These are phyloP conservation scores for Drosophila planitibia DNA, from an alignment of 2,888 invertebrate species.

Conservation along the genomic window DNA sequence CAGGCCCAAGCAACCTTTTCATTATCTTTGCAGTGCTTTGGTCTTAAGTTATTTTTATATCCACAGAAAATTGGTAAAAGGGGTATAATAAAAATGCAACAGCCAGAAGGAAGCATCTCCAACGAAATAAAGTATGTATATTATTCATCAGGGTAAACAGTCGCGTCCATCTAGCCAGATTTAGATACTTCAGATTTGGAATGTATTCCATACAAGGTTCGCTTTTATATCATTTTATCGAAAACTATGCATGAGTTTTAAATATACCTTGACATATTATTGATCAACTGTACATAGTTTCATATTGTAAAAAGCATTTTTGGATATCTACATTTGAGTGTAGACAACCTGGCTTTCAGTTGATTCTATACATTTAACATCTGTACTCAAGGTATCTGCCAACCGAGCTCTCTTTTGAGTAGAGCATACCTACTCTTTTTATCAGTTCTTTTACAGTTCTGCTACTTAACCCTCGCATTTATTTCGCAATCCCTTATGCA, in stretches of 20 bases:
- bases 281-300: neutral
- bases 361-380: neutral
- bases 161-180: neutral
- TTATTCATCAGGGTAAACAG: neutral
- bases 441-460: slow-evolving; percentile 51
- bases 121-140: neutral
- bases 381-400: neutral
- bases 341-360: neutral
- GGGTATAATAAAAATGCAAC: neutral
- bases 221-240: neutral
- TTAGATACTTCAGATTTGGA: neutral
- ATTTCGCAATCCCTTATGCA: slow-evolving; percentile 25
- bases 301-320: neutral
- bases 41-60: slow-evolving; percentile 32
- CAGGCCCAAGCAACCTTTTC: slow-evolving; percentile 49
- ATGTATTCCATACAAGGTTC: neutral
- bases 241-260: neutral
- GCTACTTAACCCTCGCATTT: slow-evolving; percentile 52
- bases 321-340: neutral
- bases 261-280: neutral
- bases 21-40: slow-evolving; percentile 54
- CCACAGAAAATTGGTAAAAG: neutral
- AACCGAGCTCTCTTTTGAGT: neutral
- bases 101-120: neutral
- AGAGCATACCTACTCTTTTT: slow-evolving; percentile 4